phyloP scores from a whole-genome alignment of 2,797 vertebrate species.

The Sebastes cheni region DNA sequence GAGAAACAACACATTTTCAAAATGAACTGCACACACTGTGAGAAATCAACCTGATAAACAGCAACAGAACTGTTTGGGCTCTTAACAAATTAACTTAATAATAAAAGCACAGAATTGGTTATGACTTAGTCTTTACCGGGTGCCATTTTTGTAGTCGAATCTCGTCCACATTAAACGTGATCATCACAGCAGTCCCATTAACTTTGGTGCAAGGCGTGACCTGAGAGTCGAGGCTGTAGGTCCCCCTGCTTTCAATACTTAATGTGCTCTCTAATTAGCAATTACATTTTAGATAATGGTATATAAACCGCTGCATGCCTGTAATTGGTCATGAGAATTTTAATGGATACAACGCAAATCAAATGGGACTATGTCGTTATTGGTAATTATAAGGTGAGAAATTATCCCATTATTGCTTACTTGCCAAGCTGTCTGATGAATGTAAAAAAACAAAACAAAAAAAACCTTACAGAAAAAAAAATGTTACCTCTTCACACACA shows the following conservation, averaged over 20 bases:
- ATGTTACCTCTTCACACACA: constrained; percentile 59
- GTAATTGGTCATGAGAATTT: constrained; percentile 45
- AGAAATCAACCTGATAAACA: constrained; percentile 46
- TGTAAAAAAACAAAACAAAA: constrained; percentile 26
- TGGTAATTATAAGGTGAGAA: constrained; percentile 48
- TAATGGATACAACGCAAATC: constrained; percentile 46
- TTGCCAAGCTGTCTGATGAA: constrained; percentile 56
- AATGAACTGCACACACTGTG: constrained; percentile 40
- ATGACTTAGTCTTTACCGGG: constrained; percentile 28
- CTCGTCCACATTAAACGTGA: constrained; percentile 46
- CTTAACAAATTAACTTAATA: constrained; percentile 40
- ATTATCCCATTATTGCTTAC: constrained; percentile 65
- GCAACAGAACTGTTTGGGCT: constrained; percentile 50
- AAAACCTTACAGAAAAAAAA: constrained; percentile 38
- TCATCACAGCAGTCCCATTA: constrained; percentile 56
- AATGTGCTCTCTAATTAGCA: constrained; percentile 54
- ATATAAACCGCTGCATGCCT: constrained; percentile 47
- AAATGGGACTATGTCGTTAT: constrained; percentile 47
- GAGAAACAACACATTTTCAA: constrained; percentile 56
- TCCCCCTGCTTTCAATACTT: constrained; percentile 56
- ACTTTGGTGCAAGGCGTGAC: constrained; percentile 72
- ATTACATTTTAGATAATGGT: constrained; percentile 56
- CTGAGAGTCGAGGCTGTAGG: constrained; percentile 59
- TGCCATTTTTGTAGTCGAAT: constrained; percentile 48
- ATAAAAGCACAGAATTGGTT: constrained; percentile 34